phyloP scores from a whole-genome alignment of 2,113 vertebrate species.

The Mirounga angustirostris region DNA sequence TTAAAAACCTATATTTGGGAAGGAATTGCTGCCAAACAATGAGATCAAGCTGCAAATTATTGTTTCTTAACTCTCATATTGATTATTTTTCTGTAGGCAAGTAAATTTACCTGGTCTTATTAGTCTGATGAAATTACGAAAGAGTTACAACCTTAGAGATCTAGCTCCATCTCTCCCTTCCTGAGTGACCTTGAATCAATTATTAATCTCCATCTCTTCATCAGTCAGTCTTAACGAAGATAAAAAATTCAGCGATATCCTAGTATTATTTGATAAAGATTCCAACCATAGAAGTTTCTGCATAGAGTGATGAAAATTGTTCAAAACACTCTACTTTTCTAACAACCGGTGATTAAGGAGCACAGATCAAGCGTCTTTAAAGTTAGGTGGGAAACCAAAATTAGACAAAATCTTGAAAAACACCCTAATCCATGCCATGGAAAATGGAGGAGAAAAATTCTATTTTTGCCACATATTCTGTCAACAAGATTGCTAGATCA shows the following conservation, averaged over 20 bases:
- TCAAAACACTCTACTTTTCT: background rate
- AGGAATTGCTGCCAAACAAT: background rate
- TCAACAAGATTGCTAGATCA: conserved; percentile 19
- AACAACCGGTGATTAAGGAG: background rate
- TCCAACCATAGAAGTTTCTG: background rate
- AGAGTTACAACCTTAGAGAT: background rate
- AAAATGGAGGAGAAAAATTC: background rate
- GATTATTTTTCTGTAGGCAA: background rate
- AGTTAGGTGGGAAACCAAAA: conserved; percentile 6
- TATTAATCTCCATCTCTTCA: background rate
- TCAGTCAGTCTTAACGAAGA: conserved; percentile 28
- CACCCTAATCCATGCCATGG: background rate
- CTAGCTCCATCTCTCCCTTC: background rate
- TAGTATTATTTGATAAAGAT: background rate
- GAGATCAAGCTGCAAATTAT: background rate
- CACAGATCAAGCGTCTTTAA: background rate
- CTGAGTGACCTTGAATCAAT: background rate
- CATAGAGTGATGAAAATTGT: background rate
- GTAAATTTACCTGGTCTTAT: background rate
- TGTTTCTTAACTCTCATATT: conserved; percentile 22
- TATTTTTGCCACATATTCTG: background rate
- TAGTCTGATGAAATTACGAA: background rate
- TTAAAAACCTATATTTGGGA: background rate
- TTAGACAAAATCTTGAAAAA: background rate
- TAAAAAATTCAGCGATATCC: background rate